Evolutionary conservation across 2,797 vertebrate species (phyloP).

Genomic region (Takifugu rubripes): DNA sequence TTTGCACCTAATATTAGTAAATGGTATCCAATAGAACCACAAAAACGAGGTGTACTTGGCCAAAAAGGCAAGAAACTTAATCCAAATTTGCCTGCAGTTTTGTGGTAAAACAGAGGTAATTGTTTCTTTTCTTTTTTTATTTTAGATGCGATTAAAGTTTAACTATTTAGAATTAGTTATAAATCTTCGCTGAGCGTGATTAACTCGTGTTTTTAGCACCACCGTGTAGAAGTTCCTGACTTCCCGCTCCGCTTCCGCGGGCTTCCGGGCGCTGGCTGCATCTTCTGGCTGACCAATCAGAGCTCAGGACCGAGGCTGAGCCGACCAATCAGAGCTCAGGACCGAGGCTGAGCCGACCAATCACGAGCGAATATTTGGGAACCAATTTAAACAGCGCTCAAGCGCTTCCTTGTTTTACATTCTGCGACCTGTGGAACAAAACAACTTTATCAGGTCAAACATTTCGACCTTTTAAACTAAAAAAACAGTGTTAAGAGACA

Average conservation of each 20-base stretch:
- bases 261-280: neutral
- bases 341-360: slow-evolving; percentile 54
- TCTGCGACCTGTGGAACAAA: neutral
- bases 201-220: slow-evolving; percentile 24
- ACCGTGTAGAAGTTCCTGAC: slow-evolving; percentile 23
- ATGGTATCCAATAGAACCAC: too few species aligned
- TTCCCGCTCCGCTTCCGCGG: neutral
- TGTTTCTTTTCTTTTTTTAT: too few species aligned
- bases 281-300: neutral
- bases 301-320: neutral
- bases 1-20: too few species aligned
- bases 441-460: neutral
- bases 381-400: slow-evolving; percentile 68
- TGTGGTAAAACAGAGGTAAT: too few species aligned
- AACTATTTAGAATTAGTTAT: neutral
- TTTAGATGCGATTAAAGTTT: neutral
- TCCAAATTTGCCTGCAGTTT: too few species aligned
- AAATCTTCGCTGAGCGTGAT: neutral
- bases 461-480: neutral
- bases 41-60: too few species aligned
- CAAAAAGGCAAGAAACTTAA: too few species aligned
- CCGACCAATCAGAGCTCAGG: neutral
- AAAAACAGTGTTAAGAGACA: too few species aligned
- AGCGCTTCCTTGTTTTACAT: neutral
- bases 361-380: slow-evolving; percentile 50